A percentile compares a stretch with the other conserved stretches of the same genome.
Evolutionary conservation across 2,797 vertebrate species (phyloP).

Genomic region (Fistularia tabacaria): DNA sequence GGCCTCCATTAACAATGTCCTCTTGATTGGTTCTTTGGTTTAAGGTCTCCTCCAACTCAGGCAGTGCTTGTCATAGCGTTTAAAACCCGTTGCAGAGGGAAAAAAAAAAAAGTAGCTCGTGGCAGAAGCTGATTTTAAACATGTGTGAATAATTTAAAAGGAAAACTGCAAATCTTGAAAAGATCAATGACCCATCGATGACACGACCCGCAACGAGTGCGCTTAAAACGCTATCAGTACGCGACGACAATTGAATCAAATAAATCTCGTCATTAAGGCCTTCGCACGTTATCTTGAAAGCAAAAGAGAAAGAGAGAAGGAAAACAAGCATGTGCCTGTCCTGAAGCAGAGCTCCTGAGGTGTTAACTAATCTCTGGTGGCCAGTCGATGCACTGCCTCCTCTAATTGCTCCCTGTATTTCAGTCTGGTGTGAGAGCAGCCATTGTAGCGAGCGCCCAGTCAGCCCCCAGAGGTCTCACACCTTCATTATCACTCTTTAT

Average conservation of each 20-base stretch:
- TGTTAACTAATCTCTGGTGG: slow-evolving; percentile 87
- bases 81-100: slow-evolving; percentile 54
- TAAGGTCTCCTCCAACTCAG: slow-evolving; percentile 74
- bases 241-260: slow-evolving; percentile 68
- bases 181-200: slow-evolving; percentile 42
- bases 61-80: slow-evolving; percentile 59
- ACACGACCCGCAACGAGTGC: slow-evolving; percentile 29
- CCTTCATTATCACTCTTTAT: slow-evolving; percentile 99
- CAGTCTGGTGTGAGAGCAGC: slow-evolving; percentile 90
- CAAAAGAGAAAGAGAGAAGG: slow-evolving; percentile 59
- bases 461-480: slow-evolving; percentile 89
- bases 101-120: slow-evolving; percentile 19
- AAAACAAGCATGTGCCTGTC: slow-evolving; percentile 81
- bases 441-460: slow-evolving; percentile 88
- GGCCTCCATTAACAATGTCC: slow-evolving; percentile 84
- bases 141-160: slow-evolving; percentile 56
- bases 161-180: slow-evolving; percentile 45
- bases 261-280: slow-evolving; percentile 68
- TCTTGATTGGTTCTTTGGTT: slow-evolving; percentile 81
- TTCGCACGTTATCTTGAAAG: slow-evolving; percentile 70
- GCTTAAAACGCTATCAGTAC: slow-evolving; percentile 35
- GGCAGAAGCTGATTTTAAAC: slow-evolving; percentile 50
- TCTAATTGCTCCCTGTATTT: slow-evolving; percentile 90
- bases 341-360: slow-evolving; percentile 82
- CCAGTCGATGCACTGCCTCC: slow-evolving; percentile 86